Evolutionary conservation across 2,797 vertebrate genomes (phyloP), one percentile per base, ranked within the genome.

Genomic region (Momotus momota): DNA sequence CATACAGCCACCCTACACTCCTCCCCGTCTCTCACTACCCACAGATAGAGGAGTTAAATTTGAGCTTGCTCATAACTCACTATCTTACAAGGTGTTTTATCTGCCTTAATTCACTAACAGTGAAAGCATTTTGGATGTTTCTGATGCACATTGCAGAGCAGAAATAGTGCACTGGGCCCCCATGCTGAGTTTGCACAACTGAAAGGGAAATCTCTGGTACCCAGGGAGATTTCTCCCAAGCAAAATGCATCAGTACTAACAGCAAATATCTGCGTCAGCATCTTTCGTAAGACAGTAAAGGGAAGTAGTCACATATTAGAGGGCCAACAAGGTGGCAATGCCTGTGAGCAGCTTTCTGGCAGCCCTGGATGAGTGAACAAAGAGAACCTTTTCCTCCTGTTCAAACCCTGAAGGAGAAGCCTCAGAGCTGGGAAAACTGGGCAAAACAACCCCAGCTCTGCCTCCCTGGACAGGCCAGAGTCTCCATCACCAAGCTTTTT

Each of bases 161-260:
- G 41, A 51, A 77, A 18, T 4, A 1, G 7, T 4, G 9, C 27
- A 14, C 45, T n/a, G 31, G 62, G n/a, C 16, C 29, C 54, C 51
- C 2, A 1, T 14, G 51, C 25, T 0, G 0, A 46, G 43, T 12
- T 11, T 10, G 15, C 43, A 21, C 20, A 35, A 31, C 38, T 33
- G 20, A 17, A 65, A 58, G 21, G 23, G 45, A 46, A 65, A 41
- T 33, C 26, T 38, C 57, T 17, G 21, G n/a, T 54, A 29, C 22
- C 5, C 19, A 8, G 22, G 21, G 26, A 61, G 43, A 45, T 45
- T n/a, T 54, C 18, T 35, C 52, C 40, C 15, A 67, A 74, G 86
- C 10, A 74, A 51, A 74, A 54, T 12, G 4, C 54, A 61, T 33
- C 69, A 67, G 61, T 40, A 67, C 54, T 54, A 74, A 61, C 7